A percentile compares a stretch with the other conserved stretches of the same genome.
Conservation (phyloP, 2,113 vertebrate species). For the Poeciliopsis retropinna region DNA sequence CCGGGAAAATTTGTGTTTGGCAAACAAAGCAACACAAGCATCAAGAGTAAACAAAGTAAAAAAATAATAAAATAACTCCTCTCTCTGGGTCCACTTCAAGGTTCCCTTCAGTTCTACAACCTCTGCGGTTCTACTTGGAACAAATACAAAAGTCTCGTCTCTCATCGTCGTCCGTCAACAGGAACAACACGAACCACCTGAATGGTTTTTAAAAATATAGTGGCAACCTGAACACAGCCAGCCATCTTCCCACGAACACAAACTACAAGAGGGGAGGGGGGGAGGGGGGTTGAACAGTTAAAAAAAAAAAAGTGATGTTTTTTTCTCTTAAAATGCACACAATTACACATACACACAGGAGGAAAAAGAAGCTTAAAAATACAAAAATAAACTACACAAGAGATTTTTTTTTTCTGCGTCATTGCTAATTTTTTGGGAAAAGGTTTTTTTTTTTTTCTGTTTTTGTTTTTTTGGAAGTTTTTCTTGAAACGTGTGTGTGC, state of each 20-base stretch:
- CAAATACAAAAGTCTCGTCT: constrained; percentile 72
- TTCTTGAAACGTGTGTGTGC: constrained; percentile 57
- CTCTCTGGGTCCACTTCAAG: constrained; percentile 72
- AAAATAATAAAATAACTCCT: constrained; percentile 55
- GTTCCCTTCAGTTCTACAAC: constrained; percentile 78
- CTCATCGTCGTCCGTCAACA: constrained; percentile 56
- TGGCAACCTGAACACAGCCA: constrained; percentile 66
- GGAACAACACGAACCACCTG: constrained; percentile 66
- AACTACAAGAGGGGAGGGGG: constrained; percentile 48
- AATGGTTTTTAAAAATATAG: constrained; percentile 74
- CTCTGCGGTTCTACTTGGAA: constrained; percentile 68
- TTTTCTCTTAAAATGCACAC: constrained; percentile 73
- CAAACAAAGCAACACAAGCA: constrained; percentile 74
- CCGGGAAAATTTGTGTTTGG: constrained; percentile 72
- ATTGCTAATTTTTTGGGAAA: constrained; percentile 78
- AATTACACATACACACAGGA: constrained; percentile 71
- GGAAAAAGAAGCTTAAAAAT: constrained; percentile 77
- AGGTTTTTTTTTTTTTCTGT: constrained; percentile 11
- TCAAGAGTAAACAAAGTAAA: constrained; percentile 73
- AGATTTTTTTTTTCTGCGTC: constrained; percentile 68
- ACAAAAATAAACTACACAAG: constrained; percentile 86
- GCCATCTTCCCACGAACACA: constrained; percentile 68
- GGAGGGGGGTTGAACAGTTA: constrained; percentile 62
- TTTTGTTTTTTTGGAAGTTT: constrained; percentile 45
- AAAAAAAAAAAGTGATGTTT: constrained; percentile 59